These are phyloP conservation scores for Pachydiplax longipennis DNA, from an alignment of 2,888 invertebrate species.

Conservation along the genomic window DNA sequence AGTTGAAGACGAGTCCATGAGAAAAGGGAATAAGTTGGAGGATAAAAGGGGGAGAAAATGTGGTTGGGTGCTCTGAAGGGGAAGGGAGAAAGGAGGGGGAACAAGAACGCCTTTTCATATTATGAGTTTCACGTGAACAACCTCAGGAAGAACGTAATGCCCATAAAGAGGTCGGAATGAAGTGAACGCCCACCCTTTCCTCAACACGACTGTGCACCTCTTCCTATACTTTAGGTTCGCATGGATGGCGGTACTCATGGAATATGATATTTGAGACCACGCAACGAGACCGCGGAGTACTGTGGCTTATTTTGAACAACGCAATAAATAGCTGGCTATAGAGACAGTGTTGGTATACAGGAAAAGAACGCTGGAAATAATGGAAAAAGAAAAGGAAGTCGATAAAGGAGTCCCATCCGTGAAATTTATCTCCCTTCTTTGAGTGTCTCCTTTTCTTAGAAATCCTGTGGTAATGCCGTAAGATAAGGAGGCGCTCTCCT, in stretches of 20 bases:
- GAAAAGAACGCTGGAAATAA: neutral
- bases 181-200: neutral
- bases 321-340: neutral
- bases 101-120: conserved; percentile 34
- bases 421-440: neutral
- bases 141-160: conserved; percentile 28
- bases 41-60: neutral
- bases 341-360: neutral
- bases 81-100: neutral
- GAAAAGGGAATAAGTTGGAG: neutral
- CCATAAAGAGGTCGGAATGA: conserved; percentile 32
- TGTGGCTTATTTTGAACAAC: neutral
- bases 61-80: neutral
- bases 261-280: conserved; percentile 17
- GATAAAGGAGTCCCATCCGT: neutral
- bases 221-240: neutral
- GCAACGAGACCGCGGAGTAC: conserved; percentile 11
- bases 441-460: neutral
- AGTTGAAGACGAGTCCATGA: conserved; percentile 24
- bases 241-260: neutral
- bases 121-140: conserved; percentile 38
- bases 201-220: neutral
- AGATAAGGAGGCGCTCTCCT: neutral
- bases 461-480: neutral
- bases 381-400: neutral